Evolutionary conservation across 2,113 vertebrate genomes (phyloP), one percentile per base, ranked within the genome.

Genomic region (Eulacestoma nigropectus): DNA sequence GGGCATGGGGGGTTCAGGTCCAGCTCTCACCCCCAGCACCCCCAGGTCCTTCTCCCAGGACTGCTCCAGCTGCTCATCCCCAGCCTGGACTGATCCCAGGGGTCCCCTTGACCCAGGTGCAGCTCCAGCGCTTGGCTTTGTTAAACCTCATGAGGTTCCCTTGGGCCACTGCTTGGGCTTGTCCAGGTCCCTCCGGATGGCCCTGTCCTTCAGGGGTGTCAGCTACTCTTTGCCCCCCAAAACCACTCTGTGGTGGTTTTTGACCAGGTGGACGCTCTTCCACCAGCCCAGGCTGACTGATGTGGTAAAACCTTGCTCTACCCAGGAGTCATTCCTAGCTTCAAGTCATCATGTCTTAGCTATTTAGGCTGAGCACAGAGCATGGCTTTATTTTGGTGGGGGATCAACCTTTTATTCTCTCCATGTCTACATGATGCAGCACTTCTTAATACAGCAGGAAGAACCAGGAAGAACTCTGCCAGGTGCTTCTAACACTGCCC

Each of bases 231-330:
- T 49, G 19, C 5, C 30, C 23, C 25, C 25, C 5, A 4, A 12
- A n/a, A n/a, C n/a, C n/a, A n/a, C n/a, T 13, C 21, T 26, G 16
- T 15, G 8, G 29, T 2, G 1, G 13, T 69, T 68, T 57, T 74
- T 47, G 47, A 47, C 5, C 2, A 67, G 11, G 10, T 5, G 22
- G 29, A 14, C 3, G 7, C 17, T 74, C 39, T 73, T 85, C 39
- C 37, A 29, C 6, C 1, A 3, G 5, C 17, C 33, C 16, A 6
- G 14, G 44, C 63, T 27, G 25, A 59, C 3, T 0, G 1, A 6
- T 27, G 19, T 19, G 50, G 3, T 59, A 27, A 78, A 50, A 26
- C 27, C 11, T 3, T 0, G 1, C 29, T n/a, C 19, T 5, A 4
- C 30, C 30, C 21, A 6, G 19, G 30, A 29, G 20, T 4, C 16